These are phyloP conservation scores for Loris lydekkerianus DNA, from an alignment of 2,797 vertebrate genomes.

Conservation along the genomic window DNA sequence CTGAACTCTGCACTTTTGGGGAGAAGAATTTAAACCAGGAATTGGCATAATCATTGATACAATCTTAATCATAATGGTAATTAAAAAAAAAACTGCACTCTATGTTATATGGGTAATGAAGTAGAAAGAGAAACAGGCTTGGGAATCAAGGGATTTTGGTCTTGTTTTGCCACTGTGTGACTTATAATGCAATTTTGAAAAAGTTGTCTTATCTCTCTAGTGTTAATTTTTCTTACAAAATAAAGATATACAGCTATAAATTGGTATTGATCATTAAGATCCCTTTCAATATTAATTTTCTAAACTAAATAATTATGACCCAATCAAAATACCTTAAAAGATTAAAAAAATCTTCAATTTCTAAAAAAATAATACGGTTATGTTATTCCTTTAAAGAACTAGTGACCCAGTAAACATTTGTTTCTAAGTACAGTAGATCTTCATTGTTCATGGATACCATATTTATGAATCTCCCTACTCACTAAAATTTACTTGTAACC, in stretches of 20 bases:
- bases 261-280: not conserved
- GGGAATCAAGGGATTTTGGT: not conserved
- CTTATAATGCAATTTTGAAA: slow-evolving; percentile 12
- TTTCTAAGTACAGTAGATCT: not conserved
- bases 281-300: not conserved
- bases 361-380: not conserved
- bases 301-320: not conserved
- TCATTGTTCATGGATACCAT: not conserved
- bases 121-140: slow-evolving; percentile 14
- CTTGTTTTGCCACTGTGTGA: not conserved
- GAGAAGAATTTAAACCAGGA: not conserved
- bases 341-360: not conserved
- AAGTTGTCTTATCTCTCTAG: not conserved
- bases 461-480: not conserved
- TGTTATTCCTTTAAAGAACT: not conserved
- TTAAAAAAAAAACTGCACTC: not conserved
- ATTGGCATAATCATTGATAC: not conserved
- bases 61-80: not conserved
- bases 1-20: not conserved
- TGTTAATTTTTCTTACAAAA: not conserved
- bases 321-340: slow-evolving; percentile 28
- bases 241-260: not conserved
- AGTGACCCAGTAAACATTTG: not conserved
- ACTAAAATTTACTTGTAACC: not conserved
- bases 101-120: not conserved